Percentiles rank a stretch among this genome's conserved stretches.
phyloP scores from a whole-genome alignment of 2,797 vertebrate species.

The Menidia menidia region DNA sequence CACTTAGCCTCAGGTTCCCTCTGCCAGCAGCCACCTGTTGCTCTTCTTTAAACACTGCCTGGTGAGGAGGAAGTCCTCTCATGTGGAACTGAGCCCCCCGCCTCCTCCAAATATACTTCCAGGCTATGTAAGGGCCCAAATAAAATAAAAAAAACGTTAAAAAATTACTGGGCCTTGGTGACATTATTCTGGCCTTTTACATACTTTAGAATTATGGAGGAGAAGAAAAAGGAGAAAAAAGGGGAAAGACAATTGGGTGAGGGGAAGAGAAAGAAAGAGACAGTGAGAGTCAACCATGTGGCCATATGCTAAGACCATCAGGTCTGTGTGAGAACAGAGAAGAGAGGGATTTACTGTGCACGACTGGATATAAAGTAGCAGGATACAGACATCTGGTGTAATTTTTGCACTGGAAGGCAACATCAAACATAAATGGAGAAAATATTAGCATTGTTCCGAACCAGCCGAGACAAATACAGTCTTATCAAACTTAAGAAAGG shows the following conservation, averaged over 20 bases:
- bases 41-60: constrained; percentile 79
- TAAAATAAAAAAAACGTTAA: constrained; percentile 71
- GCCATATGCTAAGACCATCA: constrained; percentile 76
- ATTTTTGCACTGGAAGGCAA: constrained; percentile 16
- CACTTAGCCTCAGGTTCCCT: constrained; percentile 80
- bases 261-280: constrained; percentile 15
- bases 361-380: constrained; percentile 65
- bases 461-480: background rate
- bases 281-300: constrained; percentile 53
- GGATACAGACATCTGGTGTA: constrained; percentile 64
- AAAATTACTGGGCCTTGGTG: constrained; percentile 51
- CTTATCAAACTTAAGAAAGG: background rate
- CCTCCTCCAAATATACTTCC: constrained; percentile 41
- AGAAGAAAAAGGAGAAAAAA: constrained; percentile 28
- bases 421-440: constrained; percentile 37
- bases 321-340: constrained; percentile 47
- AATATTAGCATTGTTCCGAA: background rate
- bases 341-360: constrained; percentile 58
- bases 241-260: background rate
- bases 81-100: constrained; percentile 76
- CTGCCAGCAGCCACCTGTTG: constrained; percentile 81
- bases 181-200: constrained; percentile 62
- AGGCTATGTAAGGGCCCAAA: constrained; percentile 74
- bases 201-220: constrained; percentile 45
- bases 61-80: constrained; percentile 79